Conservation (phyloP, 2,113 vertebrate species). For the Atractosteus spatula region DNA sequence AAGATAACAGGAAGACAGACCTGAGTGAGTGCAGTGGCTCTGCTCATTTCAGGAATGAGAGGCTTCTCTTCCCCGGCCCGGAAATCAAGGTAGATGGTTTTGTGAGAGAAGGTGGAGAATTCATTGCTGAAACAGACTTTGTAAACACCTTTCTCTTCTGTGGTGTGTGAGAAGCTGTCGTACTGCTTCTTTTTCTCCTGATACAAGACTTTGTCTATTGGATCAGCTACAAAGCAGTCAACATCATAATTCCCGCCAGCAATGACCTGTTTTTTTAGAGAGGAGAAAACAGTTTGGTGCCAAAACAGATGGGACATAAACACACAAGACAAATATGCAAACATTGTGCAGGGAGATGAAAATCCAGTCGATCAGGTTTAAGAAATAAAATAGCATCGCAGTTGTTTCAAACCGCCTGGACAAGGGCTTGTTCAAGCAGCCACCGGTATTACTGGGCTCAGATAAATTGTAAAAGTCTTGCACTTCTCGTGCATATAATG, state of each 20-base stretch:
- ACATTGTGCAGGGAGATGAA: too few relatives aligned
- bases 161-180: conserved; percentile 75
- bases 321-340: not conserved
- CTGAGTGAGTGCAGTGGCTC: conserved; percentile 78
- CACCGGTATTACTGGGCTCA: too few relatives aligned
- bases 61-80: conserved; percentile 72
- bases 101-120: conserved; percentile 88
- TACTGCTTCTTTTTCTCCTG: conserved; percentile 83
- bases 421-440: too few relatives aligned
- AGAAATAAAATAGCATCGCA: too few relatives aligned
- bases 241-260: conserved; percentile 88
- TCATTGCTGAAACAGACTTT: conserved; percentile 90
- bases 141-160: conserved; percentile 69
- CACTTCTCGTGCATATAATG: too few relatives aligned
- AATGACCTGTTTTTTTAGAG: conserved; percentile 71
- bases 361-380: too few relatives aligned
- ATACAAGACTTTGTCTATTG: conserved; percentile 69
- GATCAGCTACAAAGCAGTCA: conserved; percentile 82
- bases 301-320: not conserved
- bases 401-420: too few relatives aligned
- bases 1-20: conserved; percentile 45
- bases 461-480: too few relatives aligned
- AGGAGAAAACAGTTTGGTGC: not conserved
- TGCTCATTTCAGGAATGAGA: conserved; percentile 68
- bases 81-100: conserved; percentile 82